phyloP scores from a whole-genome alignment of 92 coral and sea anemone genomes.

The Chrysogorgia sp. region DNA sequence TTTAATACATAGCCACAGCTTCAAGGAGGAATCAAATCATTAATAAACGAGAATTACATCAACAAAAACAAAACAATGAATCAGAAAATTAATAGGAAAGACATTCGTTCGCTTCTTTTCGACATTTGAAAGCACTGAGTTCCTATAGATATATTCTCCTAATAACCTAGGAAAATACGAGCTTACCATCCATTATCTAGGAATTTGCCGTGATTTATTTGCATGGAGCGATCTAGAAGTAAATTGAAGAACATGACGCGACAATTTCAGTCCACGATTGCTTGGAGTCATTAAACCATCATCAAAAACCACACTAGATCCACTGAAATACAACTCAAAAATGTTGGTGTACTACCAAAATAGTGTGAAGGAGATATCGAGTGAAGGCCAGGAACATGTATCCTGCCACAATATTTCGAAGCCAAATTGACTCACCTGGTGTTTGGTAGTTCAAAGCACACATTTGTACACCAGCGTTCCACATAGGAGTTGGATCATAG shows the following conservation, averaged over 20 bases:
- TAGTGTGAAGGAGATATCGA: no score
- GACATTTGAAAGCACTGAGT: not conserved
- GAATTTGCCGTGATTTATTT: conserved; percentile 93
- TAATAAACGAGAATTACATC: no score
- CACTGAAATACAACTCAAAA: no score
- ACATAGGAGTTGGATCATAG: conserved; percentile 91
- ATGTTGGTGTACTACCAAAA: no score
- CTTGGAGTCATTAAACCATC: not conserved
- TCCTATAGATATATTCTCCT: not conserved
- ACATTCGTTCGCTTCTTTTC: no score
- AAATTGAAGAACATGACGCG: not conserved
- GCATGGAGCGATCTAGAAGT: conserved; percentile 88
- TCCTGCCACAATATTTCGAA: no score
- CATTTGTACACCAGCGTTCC: conserved; percentile 93
- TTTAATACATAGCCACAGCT: conserved; percentile 95
- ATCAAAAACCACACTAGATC: not conserved
- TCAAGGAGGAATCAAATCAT: conserved; percentile 11
- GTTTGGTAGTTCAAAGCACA: conserved; percentile 95
- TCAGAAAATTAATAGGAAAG: no score
- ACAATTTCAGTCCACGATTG: no score
- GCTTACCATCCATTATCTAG: conserved; percentile 96
- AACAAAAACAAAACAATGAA: no score
- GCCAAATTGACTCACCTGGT: conserved; percentile 87
- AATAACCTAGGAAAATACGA: not conserved
- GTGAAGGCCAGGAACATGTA: no score